Base-by-base conservation (phyloP, 2,113 vertebrate species). In the zebrafish (Danio rerio) region DNA sequence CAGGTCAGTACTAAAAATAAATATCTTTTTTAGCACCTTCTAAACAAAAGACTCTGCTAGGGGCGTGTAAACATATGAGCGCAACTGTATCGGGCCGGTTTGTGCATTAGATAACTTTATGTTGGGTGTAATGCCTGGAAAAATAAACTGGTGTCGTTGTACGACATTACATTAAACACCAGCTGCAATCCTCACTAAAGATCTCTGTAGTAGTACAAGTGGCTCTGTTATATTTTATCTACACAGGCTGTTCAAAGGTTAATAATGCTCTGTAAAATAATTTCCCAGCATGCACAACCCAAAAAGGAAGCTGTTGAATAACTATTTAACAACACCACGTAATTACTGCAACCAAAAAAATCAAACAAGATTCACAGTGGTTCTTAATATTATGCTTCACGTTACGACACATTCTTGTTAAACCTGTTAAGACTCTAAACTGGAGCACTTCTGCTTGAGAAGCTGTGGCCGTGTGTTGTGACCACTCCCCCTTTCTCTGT, bases 261-360 rank as follows among this genome's bases (percentile, higher is more conserved):
- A 85, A 87, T 78, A 78, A 63, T 71, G 86, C 81, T 85, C 86
- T 87, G 84, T 73, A 87, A 79, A 66, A 66, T 42, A n/a, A 79
- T 76, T 85, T 81, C 65, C 82, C 84, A 80, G 84, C 86, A 87
- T 87, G 86, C 86, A 86, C 68, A 85, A 87, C 62, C 56, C 58
- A 85, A 83, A 83, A 68, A 82, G 78, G 74, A 72, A 68, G 42
- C 45, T 15, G 45, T 77, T 77, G 47, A 78, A 50, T 21, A 43
- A 82, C 78, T 74, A 80, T 83, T 55, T 78, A 85, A 80, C 78
- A 83, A 77, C 86, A 85, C 81, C 77, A 87, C 74, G 68, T 69
- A 83, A 74, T 83, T 83, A 83, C 72, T 83, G 63, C 13, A 81
- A 83, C 81, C 31, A 20, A 21, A 5, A 65, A 75, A 61, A 73